Evolutionary conservation across 2,797 vertebrate species (phyloP).

Genomic region (Alca torda): DNA sequence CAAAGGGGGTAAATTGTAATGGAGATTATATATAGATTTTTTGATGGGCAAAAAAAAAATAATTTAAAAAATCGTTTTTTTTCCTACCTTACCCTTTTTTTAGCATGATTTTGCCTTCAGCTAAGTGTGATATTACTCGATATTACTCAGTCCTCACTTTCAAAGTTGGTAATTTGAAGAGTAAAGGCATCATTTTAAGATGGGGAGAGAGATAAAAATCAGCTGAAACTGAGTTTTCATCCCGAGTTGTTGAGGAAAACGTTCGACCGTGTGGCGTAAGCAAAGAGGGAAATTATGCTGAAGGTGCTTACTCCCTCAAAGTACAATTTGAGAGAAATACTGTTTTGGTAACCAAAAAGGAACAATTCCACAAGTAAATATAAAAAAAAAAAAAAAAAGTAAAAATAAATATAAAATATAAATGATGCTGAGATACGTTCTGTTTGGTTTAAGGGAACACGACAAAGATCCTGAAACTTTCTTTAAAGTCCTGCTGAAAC

Average conservation of each 20-base stretch:
- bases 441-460: slow-evolving; percentile 94
- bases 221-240: neutral
- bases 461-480: slow-evolving; percentile 96
- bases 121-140: neutral
- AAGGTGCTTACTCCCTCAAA: neutral
- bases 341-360: neutral
- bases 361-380: neutral
- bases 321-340: neutral
- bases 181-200: neutral
- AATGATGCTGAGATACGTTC: slow-evolving; percentile 71
- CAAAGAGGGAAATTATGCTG: neutral
- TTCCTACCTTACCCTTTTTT: neutral
- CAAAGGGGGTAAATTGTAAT: neutral
- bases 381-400: neutral
- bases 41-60: neutral
- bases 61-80: neutral
- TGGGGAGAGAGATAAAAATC: neutral
- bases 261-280: neutral
- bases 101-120: neutral
- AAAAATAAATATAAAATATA: neutral
- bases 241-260: neutral
- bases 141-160: neutral
- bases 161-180: neutral
- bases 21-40: rapidly evolving
- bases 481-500: slow-evolving; percentile 89